Base-by-base conservation (phyloP, 2,113 vertebrate genomes). In the Psittacara wagleri region DNA sequence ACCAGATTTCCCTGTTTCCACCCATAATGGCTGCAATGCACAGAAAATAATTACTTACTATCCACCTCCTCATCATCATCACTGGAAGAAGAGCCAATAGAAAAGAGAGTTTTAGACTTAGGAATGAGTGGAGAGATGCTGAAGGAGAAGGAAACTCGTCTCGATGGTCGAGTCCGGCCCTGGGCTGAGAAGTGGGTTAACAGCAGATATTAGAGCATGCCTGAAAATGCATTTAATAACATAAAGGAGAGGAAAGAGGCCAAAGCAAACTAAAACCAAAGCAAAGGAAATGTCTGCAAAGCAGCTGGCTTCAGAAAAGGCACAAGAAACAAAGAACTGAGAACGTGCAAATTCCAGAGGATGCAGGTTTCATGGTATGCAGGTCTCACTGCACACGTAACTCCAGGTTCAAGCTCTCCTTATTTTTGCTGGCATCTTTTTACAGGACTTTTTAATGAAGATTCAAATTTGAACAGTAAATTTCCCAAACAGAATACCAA, bases 71-170 rank as follows among this genome's bases (percentile, higher is more conserved):
- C 98, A 82, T 99, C 99, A 25, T 99, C 99, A 98, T 99, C 99
- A 96, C 99, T 99, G 97, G 98, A 99, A 96, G 99, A 99, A 97
- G 98, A 99, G 98, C 98, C 99, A 96, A 98, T 96, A 96, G 98
- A 98, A 98, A 98, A 95, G 96, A 98, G 96, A 96, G 97, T 98
- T 98, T 99, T 99, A 98, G 98, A 99, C 98, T 99, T 99, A 98
- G 98, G 98, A 97, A 99, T 98, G 96, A 99, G 98, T 54, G 99
- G 98, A 96, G 99, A 99, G 97, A 99, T 98, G 98, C 94, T 99
- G 98, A 99, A 98, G 97, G 98, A 98, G 98, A 99, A 99, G 97
- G 99, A 99, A 97, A 99, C 98, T 95, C 97, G 97, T 97, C 98
- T 98, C 92, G 98, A 97, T 94, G 98, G 98, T 96, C 98, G 98